Base-by-base conservation (phyloP, 2,113 vertebrate genomes). In the Lophius piscatorius region DNA sequence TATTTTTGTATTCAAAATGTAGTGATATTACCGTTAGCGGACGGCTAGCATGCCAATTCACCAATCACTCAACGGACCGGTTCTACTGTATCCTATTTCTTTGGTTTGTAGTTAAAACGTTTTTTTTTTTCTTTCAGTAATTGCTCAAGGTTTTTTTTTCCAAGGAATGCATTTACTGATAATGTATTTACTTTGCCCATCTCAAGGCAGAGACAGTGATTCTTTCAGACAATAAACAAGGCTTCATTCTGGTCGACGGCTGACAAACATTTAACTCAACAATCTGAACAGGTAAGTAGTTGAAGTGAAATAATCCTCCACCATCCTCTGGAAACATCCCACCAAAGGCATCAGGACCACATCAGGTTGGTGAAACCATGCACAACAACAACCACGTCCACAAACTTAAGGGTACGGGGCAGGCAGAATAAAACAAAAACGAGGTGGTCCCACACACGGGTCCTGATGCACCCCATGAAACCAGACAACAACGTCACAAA, bases 381-480 rank as follows among this genome's bases (percentile, higher is more conserved):
- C 87, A 89, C 26, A 2, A 84, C 70, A 44, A 85, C 59, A 45
- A 75, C 46, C 58, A 67, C 61, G 4, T 70, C 33, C 76, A 83
- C 73, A 83, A 36, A 79, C 78, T 84, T 52, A 47, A 48, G 61
- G 34, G 60, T 69, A 78, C 17, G 69, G 40, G 20, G 72, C 81
- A 86, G 55, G 78, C 84, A 87, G 50, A 63, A 80, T 41, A 56
- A 56, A 21, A n/a, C n/a, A 8, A 51, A 47, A 57, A 59, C 31
- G 13, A 6, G 45, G 66, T 33, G 80, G 71, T 63, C 74, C 78
- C 44, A 55, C 1, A 23, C 71, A 64, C 46, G 46, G 74, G 72
- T 76, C 72, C 47, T 84, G 70, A 58, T 60, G 74, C 47, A 84
- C 73, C 72, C 78, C 78, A 81, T 61, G 66, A 82, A 69, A 87